A percentile compares a stretch with the other conserved stretches of the same genome.
Conservation (phyloP, 1,140 invertebrate species). For the Adoxophyes honmai region DNA sequence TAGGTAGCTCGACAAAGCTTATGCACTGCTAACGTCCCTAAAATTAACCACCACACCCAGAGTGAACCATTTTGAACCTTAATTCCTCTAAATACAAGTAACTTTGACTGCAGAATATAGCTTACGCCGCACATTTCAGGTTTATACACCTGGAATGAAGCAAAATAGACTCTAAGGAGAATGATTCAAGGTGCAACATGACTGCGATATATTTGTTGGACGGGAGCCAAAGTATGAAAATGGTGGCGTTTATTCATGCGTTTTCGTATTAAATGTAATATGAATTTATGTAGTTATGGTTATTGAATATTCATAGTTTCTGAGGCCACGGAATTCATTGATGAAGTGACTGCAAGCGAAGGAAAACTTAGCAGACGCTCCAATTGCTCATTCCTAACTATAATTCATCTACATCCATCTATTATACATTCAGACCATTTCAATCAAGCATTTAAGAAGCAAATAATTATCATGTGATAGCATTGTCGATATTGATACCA, state of each 20-base stretch:
- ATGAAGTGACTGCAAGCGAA: no score
- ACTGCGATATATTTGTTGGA: not conserved
- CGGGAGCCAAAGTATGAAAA: not conserved
- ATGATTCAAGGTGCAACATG: not conserved
- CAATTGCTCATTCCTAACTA: no score
- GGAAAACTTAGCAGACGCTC: no score
- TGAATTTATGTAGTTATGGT: slow-evolving; percentile 5
- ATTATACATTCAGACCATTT: no score
- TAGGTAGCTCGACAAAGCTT: not conserved
- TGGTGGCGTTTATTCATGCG: slow-evolving; percentile 2
- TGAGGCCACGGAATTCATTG: no score
- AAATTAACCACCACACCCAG: not conserved
- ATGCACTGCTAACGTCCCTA: not conserved
- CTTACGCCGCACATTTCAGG: no score
- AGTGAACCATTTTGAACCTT: not conserved
- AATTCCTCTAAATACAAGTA: not conserved
- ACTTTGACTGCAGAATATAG: not conserved
- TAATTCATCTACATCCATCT: no score
- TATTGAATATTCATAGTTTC: no score
- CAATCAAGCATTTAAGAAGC: no score
- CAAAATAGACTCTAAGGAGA: not conserved
- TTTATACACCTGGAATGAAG: not conserved
- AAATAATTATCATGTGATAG: no score
- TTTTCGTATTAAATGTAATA: slow-evolving; percentile 4
- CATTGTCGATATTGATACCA: no score